Evolutionary conservation across 2,888 invertebrate genomes (phyloP).

Genomic region (Tridacna gigas): DNA sequence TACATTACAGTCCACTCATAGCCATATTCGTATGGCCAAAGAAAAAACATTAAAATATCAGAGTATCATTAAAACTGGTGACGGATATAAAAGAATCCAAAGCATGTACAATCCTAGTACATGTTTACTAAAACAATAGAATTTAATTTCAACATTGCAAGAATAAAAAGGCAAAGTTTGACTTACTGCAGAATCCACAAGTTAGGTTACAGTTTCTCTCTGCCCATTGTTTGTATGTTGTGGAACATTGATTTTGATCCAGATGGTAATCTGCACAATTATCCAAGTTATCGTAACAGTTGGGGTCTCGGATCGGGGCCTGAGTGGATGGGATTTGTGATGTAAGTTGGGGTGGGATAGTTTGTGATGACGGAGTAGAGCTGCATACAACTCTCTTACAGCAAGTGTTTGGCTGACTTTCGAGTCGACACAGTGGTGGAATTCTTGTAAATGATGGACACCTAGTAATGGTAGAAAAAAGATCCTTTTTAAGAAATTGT

Average conservation of each 20-base stretch:
- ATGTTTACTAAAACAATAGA: too few species aligned
- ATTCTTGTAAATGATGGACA: constrained; percentile 68
- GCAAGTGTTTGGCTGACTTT: constrained; percentile 59
- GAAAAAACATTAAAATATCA: too few species aligned
- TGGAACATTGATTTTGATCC: constrained; percentile 55
- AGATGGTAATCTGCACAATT: constrained; percentile 68
- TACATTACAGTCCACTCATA: too few species aligned
- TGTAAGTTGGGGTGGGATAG: constrained; percentile 54
- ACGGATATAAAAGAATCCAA: not conserved
- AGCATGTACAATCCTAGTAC: not conserved
- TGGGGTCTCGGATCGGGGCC: constrained; percentile 42
- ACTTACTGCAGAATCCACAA: constrained; percentile 72
- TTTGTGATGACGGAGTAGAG: constrained; percentile 12
- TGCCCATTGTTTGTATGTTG: constrained; percentile 70
- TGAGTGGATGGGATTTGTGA: constrained; percentile 53
- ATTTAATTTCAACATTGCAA: too few species aligned
- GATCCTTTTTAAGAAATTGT: too few species aligned
- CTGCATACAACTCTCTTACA: constrained; percentile 64
- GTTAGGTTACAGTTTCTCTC: constrained; percentile 67
- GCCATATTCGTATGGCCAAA: too few species aligned
- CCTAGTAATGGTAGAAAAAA: constrained; percentile 37
- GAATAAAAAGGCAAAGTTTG: too few species aligned
- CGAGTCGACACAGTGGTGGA: constrained; percentile 64
- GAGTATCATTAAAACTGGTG: too few species aligned
- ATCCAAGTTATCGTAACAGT: constrained; percentile 66